Base-by-base conservation (phyloP, 1,140 invertebrate genomes). In the Maconellicoccus hirsutus region DNA sequence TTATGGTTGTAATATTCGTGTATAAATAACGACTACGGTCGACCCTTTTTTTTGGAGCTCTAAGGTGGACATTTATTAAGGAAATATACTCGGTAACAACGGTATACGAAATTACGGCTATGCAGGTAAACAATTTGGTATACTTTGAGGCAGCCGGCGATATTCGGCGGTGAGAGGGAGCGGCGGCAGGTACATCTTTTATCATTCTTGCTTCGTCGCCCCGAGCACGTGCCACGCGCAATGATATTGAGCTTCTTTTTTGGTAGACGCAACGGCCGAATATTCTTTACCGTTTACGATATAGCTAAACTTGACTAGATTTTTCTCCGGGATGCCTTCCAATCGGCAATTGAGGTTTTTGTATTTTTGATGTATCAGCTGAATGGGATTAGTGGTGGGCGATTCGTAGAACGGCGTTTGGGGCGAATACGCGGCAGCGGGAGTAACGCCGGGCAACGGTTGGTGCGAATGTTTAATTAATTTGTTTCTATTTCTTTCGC, bases 191-290 rank as follows among this genome's bases (percentile, higher is more conserved):
- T n/a, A n/a, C 29, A 33, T 33, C 29, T 33, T 33, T 3, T 3
- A 33, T 66, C 22, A 66, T 19, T 66, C 21, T 10, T 66, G 61
- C 10, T 26, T 66, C 3, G 22, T 66, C 7, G 61, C 10, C 8
- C 61, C 61, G 1, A 66, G 21, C 19, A 66, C 61, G 16, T 66
- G 61, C 61, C 61, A 66, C 19, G 61, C 61, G 61, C 61, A 66
- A 66, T 66, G 61, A 23, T 66, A 66, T 23, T 66, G 61, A 23
- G 61, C 61, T 26, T 66, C 61, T 26, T 66, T 66, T 26, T 66
- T 66, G 19, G 61, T 66, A 19, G 61, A 66, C 10, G 61, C 61
- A 22, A 66, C 16, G 7, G 61, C 61, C 61, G 61, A 66, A 16
- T 66, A 66, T 26, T 66, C 61, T 23, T 26, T 23, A 12, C 61